Base-by-base conservation (phyloP, 2,888 invertebrate species). In the Furcula furcula region DNA sequence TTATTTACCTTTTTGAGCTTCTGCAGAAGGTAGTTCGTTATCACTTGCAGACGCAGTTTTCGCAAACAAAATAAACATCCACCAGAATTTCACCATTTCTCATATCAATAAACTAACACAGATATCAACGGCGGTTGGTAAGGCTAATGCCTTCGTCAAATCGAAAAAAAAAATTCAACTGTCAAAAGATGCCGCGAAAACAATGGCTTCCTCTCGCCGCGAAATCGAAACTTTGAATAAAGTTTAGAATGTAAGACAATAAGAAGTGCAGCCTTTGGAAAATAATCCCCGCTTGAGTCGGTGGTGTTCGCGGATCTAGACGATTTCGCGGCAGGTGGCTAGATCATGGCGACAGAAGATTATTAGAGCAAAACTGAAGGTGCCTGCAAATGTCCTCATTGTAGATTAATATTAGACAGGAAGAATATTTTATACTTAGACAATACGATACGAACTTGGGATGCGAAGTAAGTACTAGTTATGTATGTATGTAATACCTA, bases 41-140 rank as follows among this genome's bases (percentile, higher is more conserved):
- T 86, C 84, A 72, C 79, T 86, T 67, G 82, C 76, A 58, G 78
- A 84, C 44, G 77, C 83, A 61, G 74, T 83, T 73, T 83, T 85
- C 67, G 83, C 81, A 63, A 84, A 81, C 50, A 87, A 73, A 62
- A 88, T 69, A 63, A 85, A 84, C 83, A 88, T 76, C 88, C 88
- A 88, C 88, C 86, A 87, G 52, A 85, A 85, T 71, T 68, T 84
- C 85, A 85, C 79, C 85, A 87, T 86, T 74, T 62, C 56, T 80
- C 71, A 76, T 72, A 66, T 71, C 63, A 70, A 65, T 65, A 62
- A 57, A 57, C 59, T 71, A 62, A 76, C 86, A 87, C 80, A 65
- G 77, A 78, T 76, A 58, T 57, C 34, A 57, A 62, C 44, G 59
- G 55, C 58, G 54, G 34, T 39, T 32, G 4, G 11, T 22, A 32